These are phyloP conservation scores for Ormyrus nitidulus DNA, from an alignment of 2,888 invertebrate genomes.

Conservation along the genomic window DNA sequence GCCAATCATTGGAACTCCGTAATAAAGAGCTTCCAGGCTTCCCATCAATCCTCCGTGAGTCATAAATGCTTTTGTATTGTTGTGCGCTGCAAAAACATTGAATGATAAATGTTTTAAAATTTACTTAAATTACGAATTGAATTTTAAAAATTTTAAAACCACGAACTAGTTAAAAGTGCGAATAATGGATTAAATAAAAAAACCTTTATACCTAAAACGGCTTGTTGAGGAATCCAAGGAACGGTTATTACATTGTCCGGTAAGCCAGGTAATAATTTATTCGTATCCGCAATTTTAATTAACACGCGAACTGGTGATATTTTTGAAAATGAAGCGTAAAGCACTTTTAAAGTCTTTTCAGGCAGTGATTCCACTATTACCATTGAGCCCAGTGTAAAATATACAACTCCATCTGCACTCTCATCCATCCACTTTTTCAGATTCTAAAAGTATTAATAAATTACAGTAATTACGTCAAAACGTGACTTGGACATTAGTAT, in stretches of 20 bases:
- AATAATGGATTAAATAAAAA: neutral
- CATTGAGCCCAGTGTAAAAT: conserved; percentile 67
- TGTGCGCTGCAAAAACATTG: conserved; percentile 59
- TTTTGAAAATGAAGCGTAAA: conserved; percentile 63
- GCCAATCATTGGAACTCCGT: conserved; percentile 67
- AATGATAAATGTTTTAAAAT: too few species aligned
- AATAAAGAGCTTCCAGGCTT: conserved; percentile 65
- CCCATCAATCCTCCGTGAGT: conserved; percentile 70
- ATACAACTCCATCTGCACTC: conserved; percentile 64
- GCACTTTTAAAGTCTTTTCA: conserved; percentile 55
- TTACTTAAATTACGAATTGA: neutral
- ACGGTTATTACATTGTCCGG: conserved; percentile 61
- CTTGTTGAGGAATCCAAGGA: conserved; percentile 65
- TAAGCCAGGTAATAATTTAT: conserved; percentile 61
- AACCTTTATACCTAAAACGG: conserved; percentile 44
- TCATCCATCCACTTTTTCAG: conserved; percentile 64
- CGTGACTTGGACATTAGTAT: neutral
- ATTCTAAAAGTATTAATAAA: conserved; percentile 56
- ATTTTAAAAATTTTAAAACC: neutral
- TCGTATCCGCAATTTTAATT: conserved; percentile 60
- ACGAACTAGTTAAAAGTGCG: neutral
- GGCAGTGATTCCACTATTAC: conserved; percentile 63
- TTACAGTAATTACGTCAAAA: neutral
- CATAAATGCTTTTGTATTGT: conserved; percentile 67
- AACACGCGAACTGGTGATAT: conserved; percentile 64